phyloP scores from a whole-genome alignment of 2,888 invertebrate species.

The Caenorhabditis wallacei region DNA sequence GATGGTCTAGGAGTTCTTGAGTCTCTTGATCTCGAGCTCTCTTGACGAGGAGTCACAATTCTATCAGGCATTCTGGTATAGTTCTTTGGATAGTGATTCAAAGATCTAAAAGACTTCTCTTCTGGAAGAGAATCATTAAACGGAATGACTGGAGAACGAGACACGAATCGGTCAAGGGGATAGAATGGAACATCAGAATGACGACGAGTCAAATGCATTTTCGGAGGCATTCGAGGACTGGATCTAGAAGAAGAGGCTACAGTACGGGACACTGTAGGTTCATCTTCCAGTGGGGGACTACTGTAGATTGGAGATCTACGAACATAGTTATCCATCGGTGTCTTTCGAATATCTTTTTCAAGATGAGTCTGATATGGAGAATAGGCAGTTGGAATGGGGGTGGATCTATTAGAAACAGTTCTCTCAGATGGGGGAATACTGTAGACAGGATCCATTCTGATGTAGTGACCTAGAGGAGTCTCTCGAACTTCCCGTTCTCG shows the following conservation, averaged over 20 bases:
- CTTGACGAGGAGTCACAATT: neutral
- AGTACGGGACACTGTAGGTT: neutral
- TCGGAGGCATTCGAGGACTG: neutral
- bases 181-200: constrained; percentile 1
- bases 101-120: constrained; percentile 15
- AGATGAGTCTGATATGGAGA: neutral
- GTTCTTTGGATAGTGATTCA: constrained; percentile 8
- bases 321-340: neutral
- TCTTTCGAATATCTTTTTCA: neutral
- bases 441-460: neutral
- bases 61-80: neutral
- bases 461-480: constrained; percentile 8
- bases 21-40: neutral
- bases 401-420: neutral
- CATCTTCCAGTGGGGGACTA: neutral
- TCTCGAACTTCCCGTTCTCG: neutral
- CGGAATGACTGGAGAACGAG: neutral
- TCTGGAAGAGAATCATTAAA: neutral
- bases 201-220: constrained; percentile 5
- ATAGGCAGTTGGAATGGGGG: neutral
- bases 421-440: constrained; percentile 2
- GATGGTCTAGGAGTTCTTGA: neutral
- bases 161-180: neutral
- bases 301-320: neutral
- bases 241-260: neutral